Evolutionary conservation across 2,113 vertebrate species (phyloP), one percentile per base, ranked within the genome.

Genomic region (Ctenomys sociabilis): DNA sequence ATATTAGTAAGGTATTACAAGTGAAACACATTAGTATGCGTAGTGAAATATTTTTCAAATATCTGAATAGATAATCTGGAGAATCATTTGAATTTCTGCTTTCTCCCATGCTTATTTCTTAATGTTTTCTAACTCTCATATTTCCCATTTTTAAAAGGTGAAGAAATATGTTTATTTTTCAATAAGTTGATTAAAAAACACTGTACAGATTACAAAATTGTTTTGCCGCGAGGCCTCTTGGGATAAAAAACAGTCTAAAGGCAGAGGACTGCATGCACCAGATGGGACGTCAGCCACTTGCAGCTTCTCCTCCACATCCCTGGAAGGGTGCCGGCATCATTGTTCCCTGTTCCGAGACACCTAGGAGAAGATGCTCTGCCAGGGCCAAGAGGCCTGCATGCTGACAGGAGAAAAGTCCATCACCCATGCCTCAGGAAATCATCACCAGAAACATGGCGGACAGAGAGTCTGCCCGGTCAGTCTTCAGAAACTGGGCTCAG

Each of bases 171-270:
- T n/a, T 93, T 84, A 63, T 68, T 93, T 89, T n/a, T 85, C 13
- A 96, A 75, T 37, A 93, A 77, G 89, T 72, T 85, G 49, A 66
- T 80, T 88, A 54, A 16, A 45, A 81, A 52, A 85, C 37, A 30
- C 6, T 13, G 24, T 86, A 35, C 26, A 49, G 84, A 90, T 30
- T 77, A 59, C 21, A 80, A 75, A 87, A 95, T 81, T 96, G 73
- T 73, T 84, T 94, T 94, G 57, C 68, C 57, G 91, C 7, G n/a
- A 85, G 40, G 80, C n/a, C 96, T 94, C 94, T 72, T 30, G 93
- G 70, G 86, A 89, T 89, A 64, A 94, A 91, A 91, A 95, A 61
- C 11, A 77, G 97, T 86, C 93, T 40, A 66, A 95, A 40, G 86
- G 85, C 80, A 94, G 72, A 88, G 81, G 89, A 94, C 37, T 45